Conservation (phyloP, 2,113 vertebrate species). For the Nyctereutes procyonoides region DNA sequence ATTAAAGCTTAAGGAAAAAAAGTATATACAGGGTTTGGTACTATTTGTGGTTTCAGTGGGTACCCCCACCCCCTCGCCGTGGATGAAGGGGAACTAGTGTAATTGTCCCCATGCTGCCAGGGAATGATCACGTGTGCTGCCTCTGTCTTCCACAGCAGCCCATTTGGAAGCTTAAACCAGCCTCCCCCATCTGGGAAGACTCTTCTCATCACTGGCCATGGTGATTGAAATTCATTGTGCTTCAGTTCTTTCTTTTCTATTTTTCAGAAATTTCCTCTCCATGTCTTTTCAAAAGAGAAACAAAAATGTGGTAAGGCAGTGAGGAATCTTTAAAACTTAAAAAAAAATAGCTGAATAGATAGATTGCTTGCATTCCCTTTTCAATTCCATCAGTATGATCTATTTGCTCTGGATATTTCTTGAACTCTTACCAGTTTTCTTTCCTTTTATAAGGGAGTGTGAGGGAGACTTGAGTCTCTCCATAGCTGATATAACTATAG, state of each 20-base stretch:
- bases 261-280: background rate
- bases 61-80: too few species aligned
- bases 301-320: background rate
- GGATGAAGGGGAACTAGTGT: background rate
- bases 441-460: background rate
- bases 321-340: conserved; percentile 15
- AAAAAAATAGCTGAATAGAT: background rate
- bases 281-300: background rate
- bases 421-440: background rate
- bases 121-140: background rate
- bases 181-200: background rate
- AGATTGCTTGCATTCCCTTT: background rate
- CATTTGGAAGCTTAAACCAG: background rate
- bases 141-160: background rate
- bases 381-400: background rate
- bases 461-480: background rate
- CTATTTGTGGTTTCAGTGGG: background rate
- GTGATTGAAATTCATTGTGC: background rate
- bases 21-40: background rate
- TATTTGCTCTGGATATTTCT: background rate
- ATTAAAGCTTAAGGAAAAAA: background rate
- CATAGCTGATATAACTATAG: background rate
- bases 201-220: background rate
- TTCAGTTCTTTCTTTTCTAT: background rate
- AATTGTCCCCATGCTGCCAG: background rate